Evolutionary conservation across 2,113 vertebrate genomes (phyloP), one percentile per base, ranked within the genome.

Genomic region (Dicerorhinus sumatrensis): DNA sequence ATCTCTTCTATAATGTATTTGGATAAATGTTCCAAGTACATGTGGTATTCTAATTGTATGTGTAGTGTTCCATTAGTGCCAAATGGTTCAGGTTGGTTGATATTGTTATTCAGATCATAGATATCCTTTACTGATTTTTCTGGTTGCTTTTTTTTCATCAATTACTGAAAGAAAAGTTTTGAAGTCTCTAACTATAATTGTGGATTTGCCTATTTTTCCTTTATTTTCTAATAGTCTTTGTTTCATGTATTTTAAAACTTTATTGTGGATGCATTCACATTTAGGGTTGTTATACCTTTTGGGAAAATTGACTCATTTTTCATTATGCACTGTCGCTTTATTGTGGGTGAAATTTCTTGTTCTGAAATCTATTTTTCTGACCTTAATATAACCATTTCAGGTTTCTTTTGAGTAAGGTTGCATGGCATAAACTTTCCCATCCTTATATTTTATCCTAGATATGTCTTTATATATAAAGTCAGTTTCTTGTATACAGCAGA

Each of bases 361-460:
- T 51, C 39, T 91, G 8, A 82, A 77, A 2, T 94, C 16, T 51
- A 46, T 8, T 86, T 67, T 75, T 83, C 18, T 88, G 51, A 62
- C 29, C 13, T 65, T 58, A 46, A 33, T 46, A 39, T 54, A 63
- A 58, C 1, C 3, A 65, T 51, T 16, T 0, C 39, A 65, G 25
- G 4, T 65, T 65, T 29, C 4, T 54, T 88, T 46, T 46, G 65
- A 67, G 54, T 65, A 42, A 4, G 20, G 5, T 62, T 29, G 0
- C 0, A 36, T 21, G 12, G 5, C 20, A 17, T 73, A 60, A 87
- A 4, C 60, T 94, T 96, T 93, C 23, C 9, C 83, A 16, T 56
- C 48, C 5, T 72, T 94, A 39, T 20, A 46, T 94, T 97, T 91
- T 46, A 70, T 97, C 31, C 36, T 95, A 33, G 23, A 60, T 18